Percentiles rank a stretch among this genome's conserved stretches.
These are phyloP conservation scores for Ceratothoa steindachneri DNA, from an alignment of 2,888 invertebrate genomes.

Conservation along the genomic window DNA sequence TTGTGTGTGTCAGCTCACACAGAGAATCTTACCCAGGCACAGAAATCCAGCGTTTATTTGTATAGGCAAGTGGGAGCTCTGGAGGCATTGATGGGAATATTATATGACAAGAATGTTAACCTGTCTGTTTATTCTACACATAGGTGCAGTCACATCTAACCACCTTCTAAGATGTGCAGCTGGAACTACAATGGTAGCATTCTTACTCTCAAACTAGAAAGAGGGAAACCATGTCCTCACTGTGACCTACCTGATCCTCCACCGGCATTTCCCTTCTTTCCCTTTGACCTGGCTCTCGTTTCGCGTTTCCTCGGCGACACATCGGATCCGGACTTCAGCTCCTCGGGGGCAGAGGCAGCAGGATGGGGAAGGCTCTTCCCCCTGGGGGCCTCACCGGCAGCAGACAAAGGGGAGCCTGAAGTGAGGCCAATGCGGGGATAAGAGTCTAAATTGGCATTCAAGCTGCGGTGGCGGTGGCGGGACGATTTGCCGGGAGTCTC, in stretches of 20 bases:
- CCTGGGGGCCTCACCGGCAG: background rate
- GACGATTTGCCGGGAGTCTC: background rate
- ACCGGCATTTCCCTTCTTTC: background rate
- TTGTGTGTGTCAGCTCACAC: too few relatives aligned
- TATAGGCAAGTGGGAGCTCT: too few relatives aligned
- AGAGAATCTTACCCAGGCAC: too few relatives aligned
- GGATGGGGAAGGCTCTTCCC: background rate
- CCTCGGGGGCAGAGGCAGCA: background rate
- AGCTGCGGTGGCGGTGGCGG: background rate
- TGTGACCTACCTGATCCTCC: background rate
- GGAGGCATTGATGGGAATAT: too few relatives aligned
- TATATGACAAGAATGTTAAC: too few relatives aligned
- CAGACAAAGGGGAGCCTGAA: background rate
- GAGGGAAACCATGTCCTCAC: too few relatives aligned
- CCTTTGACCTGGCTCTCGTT: background rate
- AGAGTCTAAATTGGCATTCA: background rate
- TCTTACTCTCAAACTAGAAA: too few relatives aligned
- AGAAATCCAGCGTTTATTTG: too few relatives aligned
- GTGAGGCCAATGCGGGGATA: background rate
- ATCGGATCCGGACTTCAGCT: background rate
- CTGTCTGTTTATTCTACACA: too few relatives aligned
- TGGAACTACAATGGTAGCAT: too few relatives aligned
- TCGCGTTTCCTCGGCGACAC: background rate
- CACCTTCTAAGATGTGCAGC: too few relatives aligned
- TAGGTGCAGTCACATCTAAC: too few relatives aligned